A percentile compares a stretch with the other conserved stretches of the same genome.
Evolutionary conservation across 64 coral and sea anemone species (phyloP).

Genomic region (Dendronephthya gigantea): DNA sequence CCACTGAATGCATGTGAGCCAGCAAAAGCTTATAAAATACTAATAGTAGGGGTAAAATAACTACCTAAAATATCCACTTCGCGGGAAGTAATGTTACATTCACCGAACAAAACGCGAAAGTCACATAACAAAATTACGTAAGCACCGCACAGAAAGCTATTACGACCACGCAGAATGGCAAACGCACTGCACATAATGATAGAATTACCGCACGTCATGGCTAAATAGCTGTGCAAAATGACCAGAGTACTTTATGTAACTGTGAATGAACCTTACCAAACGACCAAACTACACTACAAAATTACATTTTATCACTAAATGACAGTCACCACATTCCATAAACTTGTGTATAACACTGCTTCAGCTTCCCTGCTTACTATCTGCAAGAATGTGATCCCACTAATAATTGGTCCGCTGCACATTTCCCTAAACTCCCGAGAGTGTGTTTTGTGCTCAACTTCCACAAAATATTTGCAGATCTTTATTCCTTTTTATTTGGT

Average conservation of each 20-base stretch:
- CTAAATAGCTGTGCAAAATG: neutral
- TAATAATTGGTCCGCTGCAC: too few relatives aligned
- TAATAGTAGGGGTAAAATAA: neutral
- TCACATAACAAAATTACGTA: neutral
- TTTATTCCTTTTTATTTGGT: constrained; percentile 13
- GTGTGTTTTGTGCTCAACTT: constrained; percentile 23
- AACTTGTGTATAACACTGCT: too few relatives aligned
- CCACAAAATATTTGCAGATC: constrained; percentile 7
- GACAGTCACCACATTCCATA: neutral
- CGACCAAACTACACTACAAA: neutral
- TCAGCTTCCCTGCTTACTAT: too few relatives aligned
- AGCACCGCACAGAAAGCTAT: neutral
- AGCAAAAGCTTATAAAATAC: neutral
- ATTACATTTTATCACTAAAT: neutral
- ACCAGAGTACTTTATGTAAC: neutral
- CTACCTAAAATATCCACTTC: neutral
- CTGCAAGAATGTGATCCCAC: neutral
- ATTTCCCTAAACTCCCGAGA: constrained; percentile 36
- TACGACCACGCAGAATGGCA: neutral
- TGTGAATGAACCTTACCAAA: neutral
- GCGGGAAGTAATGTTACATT: neutral
- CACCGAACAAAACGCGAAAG: neutral
- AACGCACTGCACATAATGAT: neutral
- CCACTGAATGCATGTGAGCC: neutral
- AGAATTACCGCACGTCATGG: neutral